Evolutionary conservation across 2,113 vertebrate genomes (phyloP).

Genomic region (Apistogramma diplotaenia): DNA sequence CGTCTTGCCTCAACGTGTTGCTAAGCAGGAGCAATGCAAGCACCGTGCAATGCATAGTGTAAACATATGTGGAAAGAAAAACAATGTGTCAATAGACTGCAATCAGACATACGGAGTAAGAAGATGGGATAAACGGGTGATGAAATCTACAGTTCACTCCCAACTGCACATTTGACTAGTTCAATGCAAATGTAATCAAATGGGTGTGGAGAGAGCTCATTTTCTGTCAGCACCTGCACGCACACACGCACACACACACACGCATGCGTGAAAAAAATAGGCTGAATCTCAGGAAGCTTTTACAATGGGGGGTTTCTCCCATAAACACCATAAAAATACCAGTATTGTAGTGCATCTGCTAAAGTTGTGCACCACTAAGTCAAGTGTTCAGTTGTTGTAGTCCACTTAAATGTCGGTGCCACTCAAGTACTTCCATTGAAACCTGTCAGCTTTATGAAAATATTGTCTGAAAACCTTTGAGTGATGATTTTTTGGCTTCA

Average conservation of each 20-base stretch:
- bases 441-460: not conserved
- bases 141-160: conserved; percentile 29
- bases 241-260: fast-evolving
- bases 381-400: not conserved
- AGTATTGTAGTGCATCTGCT: not conserved
- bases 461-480: not conserved
- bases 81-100: conserved; percentile 22
- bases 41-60: not conserved
- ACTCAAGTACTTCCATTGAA: not conserved
- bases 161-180: not conserved
- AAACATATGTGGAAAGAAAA: conserved; percentile 22
- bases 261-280: not conserved
- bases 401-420: not conserved
- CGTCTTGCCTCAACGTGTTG: conserved; percentile 49
- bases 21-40: conserved; percentile 29
- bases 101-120: not conserved
- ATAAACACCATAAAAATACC: not conserved
- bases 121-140: conserved; percentile 5
- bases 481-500: not conserved
- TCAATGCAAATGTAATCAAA: conserved; percentile 34
- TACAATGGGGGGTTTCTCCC: not conserved
- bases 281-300: not conserved
- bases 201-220: not conserved
- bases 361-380: fast-evolving
- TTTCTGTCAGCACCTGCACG: not conserved